A percentile compares a stretch with the other conserved stretches of the same genome.
Conservation (phyloP, 2,888 invertebrate genomes). For the Nomada goodeniana region DNA sequence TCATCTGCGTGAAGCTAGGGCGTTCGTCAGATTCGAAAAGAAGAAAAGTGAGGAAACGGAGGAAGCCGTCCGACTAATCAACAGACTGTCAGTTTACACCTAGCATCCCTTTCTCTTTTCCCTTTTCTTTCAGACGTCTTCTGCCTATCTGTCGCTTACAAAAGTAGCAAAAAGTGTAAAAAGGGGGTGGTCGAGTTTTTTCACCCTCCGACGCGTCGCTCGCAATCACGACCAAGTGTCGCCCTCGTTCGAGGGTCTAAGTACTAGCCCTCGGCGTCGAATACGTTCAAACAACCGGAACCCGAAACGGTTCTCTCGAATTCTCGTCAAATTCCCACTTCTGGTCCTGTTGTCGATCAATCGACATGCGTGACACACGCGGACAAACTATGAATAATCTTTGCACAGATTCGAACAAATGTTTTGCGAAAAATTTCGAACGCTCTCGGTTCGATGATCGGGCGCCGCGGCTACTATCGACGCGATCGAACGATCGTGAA, state of each 20-base stretch:
- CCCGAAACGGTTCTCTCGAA: constrained; percentile 69
- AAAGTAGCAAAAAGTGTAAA: constrained; percentile 59
- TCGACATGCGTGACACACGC: constrained; percentile 3
- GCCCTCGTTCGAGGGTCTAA: constrained; percentile 64
- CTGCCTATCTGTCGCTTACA: constrained; percentile 38
- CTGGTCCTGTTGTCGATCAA: constrained; percentile 34
- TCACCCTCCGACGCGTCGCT: constrained; percentile 72
- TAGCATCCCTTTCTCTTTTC: constrained; percentile 27
- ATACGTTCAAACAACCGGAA: constrained; percentile 70
- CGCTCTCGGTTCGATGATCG: background rate
- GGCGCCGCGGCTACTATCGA: no score
- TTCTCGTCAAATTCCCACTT: constrained; percentile 52
- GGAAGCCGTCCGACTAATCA: constrained; percentile 66
- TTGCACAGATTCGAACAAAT: no score
- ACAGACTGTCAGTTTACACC: constrained; percentile 60
- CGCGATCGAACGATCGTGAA: no score
- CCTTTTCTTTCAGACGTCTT: constrained; percentile 13
- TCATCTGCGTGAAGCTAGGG: background rate
- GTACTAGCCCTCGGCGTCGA: constrained; percentile 64
- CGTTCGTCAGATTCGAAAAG: constrained; percentile 44
- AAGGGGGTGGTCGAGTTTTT: constrained; percentile 62
- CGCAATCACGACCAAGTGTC: constrained; percentile 71
- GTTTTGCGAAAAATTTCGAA: background rate
- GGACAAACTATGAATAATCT: background rate
- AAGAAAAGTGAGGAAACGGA: constrained; percentile 41